Evolutionary conservation across 2,113 vertebrate genomes (phyloP), one percentile per base, ranked within the genome.

Genomic region (Cinclus cinclus): DNA sequence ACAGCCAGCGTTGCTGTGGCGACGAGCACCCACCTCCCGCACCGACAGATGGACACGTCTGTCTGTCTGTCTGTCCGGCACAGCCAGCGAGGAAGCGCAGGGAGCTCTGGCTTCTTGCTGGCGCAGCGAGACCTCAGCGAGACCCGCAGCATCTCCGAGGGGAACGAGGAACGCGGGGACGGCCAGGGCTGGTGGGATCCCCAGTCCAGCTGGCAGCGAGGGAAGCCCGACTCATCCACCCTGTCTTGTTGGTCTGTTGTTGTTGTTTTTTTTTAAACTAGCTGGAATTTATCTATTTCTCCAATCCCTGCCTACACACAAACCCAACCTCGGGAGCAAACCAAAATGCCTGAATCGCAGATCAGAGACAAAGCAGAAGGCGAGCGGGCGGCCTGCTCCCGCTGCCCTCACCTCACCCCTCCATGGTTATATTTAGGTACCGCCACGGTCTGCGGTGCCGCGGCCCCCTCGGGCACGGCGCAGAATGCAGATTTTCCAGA

Each of bases 381-480:
- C 62, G 35, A 89, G 83, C 47, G 53, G 76, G 81, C 69, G 18
- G 79, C 86, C 83, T 90, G 94, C 53, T 80, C 73, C 67, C 60
- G 65, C 62, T 95, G 92, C 94, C 96, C 95, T 94, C 76, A 92
- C 83, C 94, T 97, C 92, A 97, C 89, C 95, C 88, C 94, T 92
- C 52, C 42, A 86, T 86, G 25, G 91, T 96, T 96, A 88, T 97
- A 96, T 95, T 92, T 94, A 95, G 91, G 88, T 82, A 92, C 67
- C 60, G 86, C 95, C 87, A 96, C 73, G 78, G 44, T 49, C 82
- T 86, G 75, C 67, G 90, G 90, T 89, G 90, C 90, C 92, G 82
- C 79, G 95, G 87, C 81, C 92, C 87, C 96, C 93, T 94, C 95
- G 90, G 91, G 88, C 81, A 84, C 64, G 58, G 70, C 75, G 73